phyloP scores from a whole-genome alignment of 2,113 vertebrate genomes.

The Gorsachius goisagi region DNA sequence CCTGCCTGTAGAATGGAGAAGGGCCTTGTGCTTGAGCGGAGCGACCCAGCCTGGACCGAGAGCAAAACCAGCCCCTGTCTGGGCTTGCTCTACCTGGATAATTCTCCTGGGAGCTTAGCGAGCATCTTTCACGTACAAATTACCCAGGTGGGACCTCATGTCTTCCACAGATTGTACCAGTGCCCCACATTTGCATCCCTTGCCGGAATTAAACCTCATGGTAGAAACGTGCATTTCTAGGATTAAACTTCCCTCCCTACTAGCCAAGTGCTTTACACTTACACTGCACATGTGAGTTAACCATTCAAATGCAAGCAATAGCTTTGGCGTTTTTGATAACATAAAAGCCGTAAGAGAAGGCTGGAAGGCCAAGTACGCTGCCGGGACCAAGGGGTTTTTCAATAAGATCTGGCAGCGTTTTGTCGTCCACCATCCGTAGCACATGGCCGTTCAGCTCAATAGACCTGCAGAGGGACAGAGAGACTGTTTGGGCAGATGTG shows the following conservation, averaged over 20 bases:
- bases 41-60: background rate
- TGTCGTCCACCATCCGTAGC: conserved; percentile 86
- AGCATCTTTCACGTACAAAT: fast-evolving
- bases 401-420: conserved; percentile 78
- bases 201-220: background rate
- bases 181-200: background rate
- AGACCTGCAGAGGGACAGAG: conserved; percentile 63
- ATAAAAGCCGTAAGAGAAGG: conserved; percentile 87
- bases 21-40: background rate
- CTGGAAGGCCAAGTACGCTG: conserved; percentile 77
- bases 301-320: conserved; percentile 74
- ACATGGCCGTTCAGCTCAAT: conserved; percentile 81
- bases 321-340: conserved; percentile 81
- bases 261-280: background rate
- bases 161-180: background rate
- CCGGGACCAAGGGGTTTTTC: conserved; percentile 70
- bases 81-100: background rate
- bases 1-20: fast-evolving
- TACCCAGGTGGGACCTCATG: background rate
- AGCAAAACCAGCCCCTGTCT: background rate
- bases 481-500: background rate
- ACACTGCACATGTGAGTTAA: background rate
- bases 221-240: background rate
- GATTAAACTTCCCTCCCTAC: background rate
- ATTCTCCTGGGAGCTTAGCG: background rate